A percentile compares a stretch with the other conserved stretches of the same genome.
These are phyloP conservation scores for Psix sp. DNA, from an alignment of 1,140 invertebrate species.

Conservation along the genomic window DNA sequence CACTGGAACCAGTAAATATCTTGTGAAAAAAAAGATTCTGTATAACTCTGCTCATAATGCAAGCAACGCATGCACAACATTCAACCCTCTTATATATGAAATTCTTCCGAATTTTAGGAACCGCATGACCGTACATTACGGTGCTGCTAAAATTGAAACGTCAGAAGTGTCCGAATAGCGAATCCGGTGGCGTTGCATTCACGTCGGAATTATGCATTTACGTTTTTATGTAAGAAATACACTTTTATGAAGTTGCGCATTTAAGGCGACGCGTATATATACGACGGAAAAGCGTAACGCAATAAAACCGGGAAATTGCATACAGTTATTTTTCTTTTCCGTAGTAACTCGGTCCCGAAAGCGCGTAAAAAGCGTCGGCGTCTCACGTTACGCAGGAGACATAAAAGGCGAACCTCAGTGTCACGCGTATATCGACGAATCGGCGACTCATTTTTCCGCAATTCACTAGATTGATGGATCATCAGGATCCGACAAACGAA, in stretches of 20 bases:
- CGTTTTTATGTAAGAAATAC: slow-evolving; percentile 42
- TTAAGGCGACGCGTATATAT: slow-evolving; percentile 23
- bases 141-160: slow-evolving; percentile 35
- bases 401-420: slow-evolving; percentile 34
- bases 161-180: slow-evolving; percentile 35
- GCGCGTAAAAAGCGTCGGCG: slow-evolving; percentile 33
- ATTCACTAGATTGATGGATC: slow-evolving; percentile 34
- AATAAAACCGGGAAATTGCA: slow-evolving; percentile 50
- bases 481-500: too few relatives aligned
- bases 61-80: too few relatives aligned
- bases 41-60: too few relatives aligned
- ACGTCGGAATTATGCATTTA: slow-evolving; percentile 41
- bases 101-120: slow-evolving; percentile 21
- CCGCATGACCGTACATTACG: slow-evolving; percentile 21
- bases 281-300: slow-evolving; percentile 43
- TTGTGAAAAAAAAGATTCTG: too few relatives aligned
- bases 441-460: slow-evolving; percentile 32
- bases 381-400: slow-evolving; percentile 24
- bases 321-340: slow-evolving; percentile 37
- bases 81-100: too few relatives aligned
- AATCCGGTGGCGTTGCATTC: slow-evolving; percentile 22
- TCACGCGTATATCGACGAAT: slow-evolving; percentile 26
- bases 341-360: slow-evolving; percentile 25
- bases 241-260: slow-evolving; percentile 32
- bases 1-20: too few relatives aligned